These are phyloP conservation scores for Metopolophium dirhodum DNA, from an alignment of 1,140 invertebrate species.

Conservation along the genomic window DNA sequence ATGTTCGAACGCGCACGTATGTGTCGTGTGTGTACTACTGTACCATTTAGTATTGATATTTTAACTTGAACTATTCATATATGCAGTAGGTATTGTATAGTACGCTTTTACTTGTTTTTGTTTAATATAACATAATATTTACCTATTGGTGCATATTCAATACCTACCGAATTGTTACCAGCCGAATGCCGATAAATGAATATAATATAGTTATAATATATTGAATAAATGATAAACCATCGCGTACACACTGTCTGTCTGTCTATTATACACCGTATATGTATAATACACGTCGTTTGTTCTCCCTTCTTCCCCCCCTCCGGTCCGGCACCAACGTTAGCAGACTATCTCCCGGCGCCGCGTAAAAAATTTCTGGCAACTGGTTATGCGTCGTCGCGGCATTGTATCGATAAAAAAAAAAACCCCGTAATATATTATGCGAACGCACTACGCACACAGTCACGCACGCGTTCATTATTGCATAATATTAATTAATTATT, in stretches of 20 bases:
- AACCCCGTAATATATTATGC: background rate
- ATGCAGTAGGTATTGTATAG: no score
- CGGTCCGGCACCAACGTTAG: background rate
- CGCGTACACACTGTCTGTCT: no score
- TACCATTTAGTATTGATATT: no score
- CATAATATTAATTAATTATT: background rate
- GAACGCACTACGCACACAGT: background rate
- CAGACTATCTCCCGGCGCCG: background rate
- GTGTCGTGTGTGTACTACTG: no score
- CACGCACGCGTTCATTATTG: background rate
- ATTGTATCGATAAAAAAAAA: background rate
- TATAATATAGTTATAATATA: background rate
- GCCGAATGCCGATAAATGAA: background rate
- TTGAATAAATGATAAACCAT: slow-evolving; percentile 23
- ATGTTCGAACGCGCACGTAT: no score
- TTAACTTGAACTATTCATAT: no score
- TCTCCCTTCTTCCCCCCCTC: background rate
- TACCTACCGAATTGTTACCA: background rate
- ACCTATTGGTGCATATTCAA: background rate
- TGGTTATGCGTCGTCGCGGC: slow-evolving; percentile 28
- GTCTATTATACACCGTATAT: no score
- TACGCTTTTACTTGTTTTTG: background rate
- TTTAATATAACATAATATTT: background rate
- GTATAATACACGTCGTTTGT: slow-evolving; percentile 1
- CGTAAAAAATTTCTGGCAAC: slow-evolving; percentile 32